Conservation (phyloP, 2,797 vertebrate species). For the Microctenopoma steveboyesi region DNA sequence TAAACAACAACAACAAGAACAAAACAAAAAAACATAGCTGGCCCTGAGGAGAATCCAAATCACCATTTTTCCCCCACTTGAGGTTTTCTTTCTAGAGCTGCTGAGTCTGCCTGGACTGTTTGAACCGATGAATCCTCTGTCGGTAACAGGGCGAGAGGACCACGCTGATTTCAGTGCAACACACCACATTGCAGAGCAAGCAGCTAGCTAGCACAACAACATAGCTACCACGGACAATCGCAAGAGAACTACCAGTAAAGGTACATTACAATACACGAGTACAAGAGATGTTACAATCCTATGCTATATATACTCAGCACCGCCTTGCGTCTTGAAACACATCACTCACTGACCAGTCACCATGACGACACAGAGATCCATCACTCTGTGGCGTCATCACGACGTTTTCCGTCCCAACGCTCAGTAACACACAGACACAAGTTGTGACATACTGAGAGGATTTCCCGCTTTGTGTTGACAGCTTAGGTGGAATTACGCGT, state of each 20-base stretch:
- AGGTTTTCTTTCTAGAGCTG: conserved; percentile 42
- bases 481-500: conserved; percentile 17
- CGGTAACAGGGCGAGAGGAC: conserved; percentile 47
- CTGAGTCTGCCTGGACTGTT: conserved; percentile 20
- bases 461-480: conserved; percentile 24
- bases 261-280: conserved; percentile 71
- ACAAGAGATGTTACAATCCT: conserved; percentile 71
- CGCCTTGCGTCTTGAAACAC: conserved; percentile 53
- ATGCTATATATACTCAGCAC: conserved; percentile 60
- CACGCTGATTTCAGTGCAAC: conserved; percentile 71
- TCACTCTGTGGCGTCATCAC: conserved; percentile 10
- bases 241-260: conserved; percentile 71
- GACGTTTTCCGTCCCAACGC: conserved; percentile 11
- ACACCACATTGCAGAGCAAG: conserved; percentile 75
- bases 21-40: conserved; percentile 18
- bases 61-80: conserved; percentile 22
- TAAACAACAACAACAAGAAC: neutral
- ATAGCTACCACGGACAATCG: conserved; percentile 71
- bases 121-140: conserved; percentile 27
- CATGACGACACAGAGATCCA: conserved; percentile 48
- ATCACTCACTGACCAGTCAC: conserved; percentile 57
- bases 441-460: conserved; percentile 75
- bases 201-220: conserved; percentile 73
- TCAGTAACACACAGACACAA: conserved; percentile 83
- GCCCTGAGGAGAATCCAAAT: conserved; percentile 74